Evolutionary conservation across 2,797 vertebrate genomes (phyloP), one percentile per base, ranked within the genome.

Genomic region (Acanthis flammea): DNA sequence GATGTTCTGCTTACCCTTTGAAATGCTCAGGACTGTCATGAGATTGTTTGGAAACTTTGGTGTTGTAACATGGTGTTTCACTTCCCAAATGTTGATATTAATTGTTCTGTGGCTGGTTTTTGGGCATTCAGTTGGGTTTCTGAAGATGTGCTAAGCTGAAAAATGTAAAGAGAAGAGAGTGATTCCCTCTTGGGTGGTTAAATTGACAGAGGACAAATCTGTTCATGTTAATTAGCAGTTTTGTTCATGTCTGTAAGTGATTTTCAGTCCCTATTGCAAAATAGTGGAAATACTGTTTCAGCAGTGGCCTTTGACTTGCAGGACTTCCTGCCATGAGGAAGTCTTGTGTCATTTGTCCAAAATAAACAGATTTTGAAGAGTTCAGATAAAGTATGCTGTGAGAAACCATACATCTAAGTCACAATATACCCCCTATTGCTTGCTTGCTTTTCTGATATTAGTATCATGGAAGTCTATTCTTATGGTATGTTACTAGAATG

Each of bases 201-300:
- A 58, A 35, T 55, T 87, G 77, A 81, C 70, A 35, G 62, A 74
- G 41, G 42, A 55, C 60, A 67, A 25, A 74, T 85, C 74, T 86
- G 57, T 65, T 70, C 28, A 23, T 82, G 74, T 50, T 74, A 54
- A 75, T 80, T 31, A 86, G 39, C 39, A 72, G 50, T 81, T 95
- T 78, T 0, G 4, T 47, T 91, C 44, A 5, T 31, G 41, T 91
- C 90, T 42, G 24, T 73, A 44, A 66, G 67, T 66, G 61, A 94
- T 79, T 96, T 94, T 62, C 76, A 63, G 89, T 93, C 65, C 41
- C 61, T 80, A 0, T 95, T 96, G 82, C 81, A 89, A 80, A 95
- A 96, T 47, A 88, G 48, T 94, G 94, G 82, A 96, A 91, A 92
- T 67, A 86, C 78, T 88, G 92, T 92, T 93, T 95, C 88, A 92